Base-by-base conservation (phyloP, 2,888 invertebrate genomes). In the Volucella inanis region DNA sequence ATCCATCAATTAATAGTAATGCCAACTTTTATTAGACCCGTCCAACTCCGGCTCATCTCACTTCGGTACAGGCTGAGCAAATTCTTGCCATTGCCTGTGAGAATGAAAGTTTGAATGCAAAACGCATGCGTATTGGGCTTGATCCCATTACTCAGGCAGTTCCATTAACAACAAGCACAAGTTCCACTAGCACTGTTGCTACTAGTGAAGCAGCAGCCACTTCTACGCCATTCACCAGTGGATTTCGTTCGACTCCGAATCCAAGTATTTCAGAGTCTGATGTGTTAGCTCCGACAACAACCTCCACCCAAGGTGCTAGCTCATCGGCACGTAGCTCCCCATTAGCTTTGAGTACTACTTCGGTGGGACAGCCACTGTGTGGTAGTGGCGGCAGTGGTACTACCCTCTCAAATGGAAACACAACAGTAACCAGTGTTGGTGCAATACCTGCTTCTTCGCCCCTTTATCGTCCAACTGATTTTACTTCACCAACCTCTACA, bases 21-120 rank as follows among this genome's bases (percentile, higher is more conserved):
- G 8, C 10, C 74, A 1, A n/a, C 9, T 12, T 38, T 15, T 76
- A 91, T 87, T 93, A 98, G 97, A 96, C 97, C 87, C 95, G 98
- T 89, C 98, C 98, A 84, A 98, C 98, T 68, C 98, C 98, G 88
- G 98, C 98, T 87, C 98, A 98, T 93, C 94, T 98, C 90, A 98
- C 98, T 70, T 98, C 98, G 88, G 98, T 98, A 88, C 98, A 98
- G 93, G 98, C 98, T 68, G 98, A 98, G 92, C 97, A 98, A 93
- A 97, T 98, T 91, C 93, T 98, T 91, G 98, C 98, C 87, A 96
- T 97, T 91, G 98, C 98, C 86, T 98, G 98, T 93, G 98, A 98
- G 93, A 98, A 98, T 92, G 98, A 98, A 93, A 97, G 97, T 93
- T 96, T 98, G 93, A 98, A 98, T 93, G 98, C 98, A 83, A 98